Base-by-base conservation (phyloP, 2,888 invertebrate genomes). In the Lagria hirta region DNA sequence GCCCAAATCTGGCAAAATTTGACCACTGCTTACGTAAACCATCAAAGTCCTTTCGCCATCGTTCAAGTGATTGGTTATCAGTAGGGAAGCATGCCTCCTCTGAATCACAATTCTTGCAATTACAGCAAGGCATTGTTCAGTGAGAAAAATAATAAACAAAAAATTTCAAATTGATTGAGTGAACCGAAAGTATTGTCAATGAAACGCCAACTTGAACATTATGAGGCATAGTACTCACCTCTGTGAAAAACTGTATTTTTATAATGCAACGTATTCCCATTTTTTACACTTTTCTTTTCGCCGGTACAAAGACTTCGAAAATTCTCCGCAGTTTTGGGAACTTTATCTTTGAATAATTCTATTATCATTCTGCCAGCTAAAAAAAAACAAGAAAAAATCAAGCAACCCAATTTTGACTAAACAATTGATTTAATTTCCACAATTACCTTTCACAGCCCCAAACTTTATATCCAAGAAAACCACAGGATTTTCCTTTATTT, bases 291-390 rank as follows among this genome's bases (percentile, higher is more conserved):
- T 1, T 94, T 93, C 51, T 79, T 84, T 71, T 96, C 93, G 2
- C 95, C 95, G 0, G 95, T 95, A 66, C 97, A 97, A 1, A 98
- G 72, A 1, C 85, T 84, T 53, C 93, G 78, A 68, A 96, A 96
- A 73, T 97, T 96, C 71, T 95, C 94, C 27, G 84, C 88, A 2
- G 94, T 90, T 66, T 79, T 84, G 13, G 96, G 95, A 45, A 88
- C 89, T 35, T 84, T 73, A 74, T 94, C 83, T 62, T 82, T 84
- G 68, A 84, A 87, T 41, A 97, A 74, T 71, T 95, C 90, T 64
- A 96, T 86, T 10, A 96, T 77, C 41, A 96, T 76, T 55, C 92
- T 77, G 3, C 92, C 92, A 62, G 82, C 89, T 86, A 70, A 47
- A 75, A 74, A 16, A 24, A 7, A 24, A 21, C 12, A 28, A 28